Percentiles rank a stretch among this genome's conserved stretches.
phyloP scores from a whole-genome alignment of 2,113 vertebrate genomes.

The Oryzias woworae region DNA sequence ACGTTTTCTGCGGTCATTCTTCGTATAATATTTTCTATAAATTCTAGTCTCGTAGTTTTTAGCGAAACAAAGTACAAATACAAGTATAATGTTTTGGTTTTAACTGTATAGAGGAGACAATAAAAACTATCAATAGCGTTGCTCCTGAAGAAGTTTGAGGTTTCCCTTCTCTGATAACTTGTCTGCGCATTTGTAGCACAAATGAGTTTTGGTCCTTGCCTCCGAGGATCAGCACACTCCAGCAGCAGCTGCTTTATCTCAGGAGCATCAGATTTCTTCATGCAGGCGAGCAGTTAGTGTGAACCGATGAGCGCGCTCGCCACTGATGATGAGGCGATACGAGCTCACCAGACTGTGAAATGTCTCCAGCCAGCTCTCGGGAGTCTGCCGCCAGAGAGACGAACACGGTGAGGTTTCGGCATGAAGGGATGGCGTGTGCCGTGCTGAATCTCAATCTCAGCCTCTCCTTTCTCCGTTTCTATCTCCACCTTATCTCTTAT shows the following conservation, averaged over 20 bases:
- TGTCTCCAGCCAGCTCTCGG: slow-evolving; percentile 55
- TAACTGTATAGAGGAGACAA: no score
- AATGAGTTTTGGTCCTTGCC: not conserved
- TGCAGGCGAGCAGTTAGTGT: not conserved
- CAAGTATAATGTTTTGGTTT: no score
- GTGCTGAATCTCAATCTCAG: slow-evolving; percentile 40
- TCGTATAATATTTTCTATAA: no score
- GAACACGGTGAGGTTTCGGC: slow-evolving; percentile 47
- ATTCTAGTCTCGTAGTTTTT: no score
- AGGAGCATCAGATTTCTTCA: not conserved
- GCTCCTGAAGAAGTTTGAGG: no score
- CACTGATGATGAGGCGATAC: slow-evolving; percentile 41
- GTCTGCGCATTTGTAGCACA: not conserved
- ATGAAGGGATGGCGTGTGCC: slow-evolving; percentile 39
- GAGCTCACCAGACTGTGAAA: slow-evolving; percentile 66
- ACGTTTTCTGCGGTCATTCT: no score
- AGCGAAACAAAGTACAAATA: no score
- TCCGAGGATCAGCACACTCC: slow-evolving; percentile 3
- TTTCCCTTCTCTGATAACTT: no score
- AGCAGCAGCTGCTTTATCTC: slow-evolving; percentile 3
- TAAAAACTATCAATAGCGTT: no score
- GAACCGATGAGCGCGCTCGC: slow-evolving; percentile 5
- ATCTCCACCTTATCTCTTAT: slow-evolving; percentile 24
- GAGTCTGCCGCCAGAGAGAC: slow-evolving; percentile 35
- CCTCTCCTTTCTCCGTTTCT: slow-evolving; percentile 11